These are phyloP conservation scores for Chloroceryle inda DNA, from an alignment of 2,797 vertebrate species.

Conservation along the genomic window DNA sequence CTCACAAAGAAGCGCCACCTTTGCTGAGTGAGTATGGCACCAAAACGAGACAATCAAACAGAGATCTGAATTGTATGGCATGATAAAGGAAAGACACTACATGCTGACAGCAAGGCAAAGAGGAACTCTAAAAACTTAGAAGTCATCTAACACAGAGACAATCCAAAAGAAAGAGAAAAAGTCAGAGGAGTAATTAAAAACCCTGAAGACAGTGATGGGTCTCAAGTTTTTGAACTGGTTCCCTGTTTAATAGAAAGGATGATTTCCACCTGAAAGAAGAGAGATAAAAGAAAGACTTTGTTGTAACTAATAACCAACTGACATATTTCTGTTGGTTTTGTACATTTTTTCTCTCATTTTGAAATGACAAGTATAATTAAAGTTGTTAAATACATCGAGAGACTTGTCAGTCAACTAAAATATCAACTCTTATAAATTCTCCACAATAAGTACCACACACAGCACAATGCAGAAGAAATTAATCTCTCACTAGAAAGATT, in stretches of 20 bases:
- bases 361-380: conserved; percentile 79
- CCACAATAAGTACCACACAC: conserved; percentile 40
- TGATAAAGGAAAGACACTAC: not conserved
- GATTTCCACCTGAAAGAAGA: conserved; percentile 64
- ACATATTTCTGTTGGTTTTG: conserved; percentile 72
- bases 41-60: not conserved
- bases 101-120: conserved; percentile 2
- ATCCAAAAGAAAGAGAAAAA: conserved; percentile 6
- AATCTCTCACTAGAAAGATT: conserved; percentile 63
- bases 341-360: conserved; percentile 68
- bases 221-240: conserved; percentile 56
- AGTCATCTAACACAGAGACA: not conserved
- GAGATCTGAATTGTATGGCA: not conserved
- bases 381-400: conserved; percentile 75
- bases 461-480: conserved; percentile 61
- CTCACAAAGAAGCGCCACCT: not conserved
- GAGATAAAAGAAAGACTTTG: conserved; percentile 66
- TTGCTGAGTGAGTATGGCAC: not conserved
- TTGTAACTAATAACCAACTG: conserved; percentile 74
- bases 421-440: conserved; percentile 67
- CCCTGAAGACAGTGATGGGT: conserved; percentile 39
- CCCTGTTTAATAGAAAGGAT: conserved; percentile 50
- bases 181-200: conserved; percentile 68
- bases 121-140: conserved; percentile 38
- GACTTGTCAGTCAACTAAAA: conserved; percentile 75